Evolutionary conservation across 92 coral and sea anemone species (phyloP).

Genomic region (Pocillopora grandis): DNA sequence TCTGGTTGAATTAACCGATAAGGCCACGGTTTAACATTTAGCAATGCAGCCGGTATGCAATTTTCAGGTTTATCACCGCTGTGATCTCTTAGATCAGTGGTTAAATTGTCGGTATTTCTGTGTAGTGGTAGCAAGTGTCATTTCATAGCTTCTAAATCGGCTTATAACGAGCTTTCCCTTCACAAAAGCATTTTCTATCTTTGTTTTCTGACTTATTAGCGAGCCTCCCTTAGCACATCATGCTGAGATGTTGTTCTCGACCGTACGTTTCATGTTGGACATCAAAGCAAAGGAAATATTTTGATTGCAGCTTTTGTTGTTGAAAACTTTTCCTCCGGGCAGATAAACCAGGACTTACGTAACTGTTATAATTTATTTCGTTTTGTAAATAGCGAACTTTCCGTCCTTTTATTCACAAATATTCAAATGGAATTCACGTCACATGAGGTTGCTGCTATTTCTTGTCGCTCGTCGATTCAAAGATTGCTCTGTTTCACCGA

Average conservation of each 20-base stretch:
- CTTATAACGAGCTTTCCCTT: constrained; percentile 21
- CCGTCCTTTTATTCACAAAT: neutral
- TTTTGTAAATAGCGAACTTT: neutral
- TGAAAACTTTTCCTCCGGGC: neutral
- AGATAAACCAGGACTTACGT: neutral
- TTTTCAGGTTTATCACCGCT: constrained; percentile 5
- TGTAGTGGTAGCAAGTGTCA: neutral
- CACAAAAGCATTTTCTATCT: neutral
- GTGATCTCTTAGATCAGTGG: neutral
- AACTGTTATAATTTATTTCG: neutral
- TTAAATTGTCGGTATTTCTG: constrained; percentile 5
- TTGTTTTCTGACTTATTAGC: neutral
- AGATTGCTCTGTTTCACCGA: neutral
- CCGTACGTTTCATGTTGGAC: constrained; percentile 1
- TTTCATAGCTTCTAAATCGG: constrained; percentile 17
- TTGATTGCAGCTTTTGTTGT: neutral
- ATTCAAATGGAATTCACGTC: constrained; percentile 14
- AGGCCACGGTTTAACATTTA: constrained; percentile 1
- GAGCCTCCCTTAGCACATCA: neutral
- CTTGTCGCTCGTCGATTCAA: neutral
- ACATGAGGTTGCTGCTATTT: neutral
- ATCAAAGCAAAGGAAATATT: constrained; percentile 2
- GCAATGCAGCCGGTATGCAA: neutral
- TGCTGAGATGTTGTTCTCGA: constrained; percentile 10
- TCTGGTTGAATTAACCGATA: constrained; percentile 2